Percentiles rank a stretch among this genome's conserved stretches.
Evolutionary conservation across 2,113 vertebrate species (phyloP).

Genomic region (Myrmecobius fasciatus): DNA sequence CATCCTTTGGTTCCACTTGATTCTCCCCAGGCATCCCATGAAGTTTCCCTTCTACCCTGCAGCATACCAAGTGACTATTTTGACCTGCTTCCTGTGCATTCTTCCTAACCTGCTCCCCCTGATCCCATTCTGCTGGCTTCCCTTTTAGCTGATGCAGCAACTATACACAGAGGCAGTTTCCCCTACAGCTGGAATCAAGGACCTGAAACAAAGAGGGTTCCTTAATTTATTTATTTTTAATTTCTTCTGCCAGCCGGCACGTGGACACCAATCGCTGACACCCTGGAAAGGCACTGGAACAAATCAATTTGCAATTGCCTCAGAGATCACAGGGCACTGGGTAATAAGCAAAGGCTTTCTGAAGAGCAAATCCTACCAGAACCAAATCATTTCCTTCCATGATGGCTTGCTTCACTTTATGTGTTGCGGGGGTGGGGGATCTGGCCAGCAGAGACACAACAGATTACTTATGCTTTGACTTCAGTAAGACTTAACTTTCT

Average conservation of each 20-base stretch:
- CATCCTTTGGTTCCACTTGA: neutral
- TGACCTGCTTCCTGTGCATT: neutral
- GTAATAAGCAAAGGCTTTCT: constrained; percentile 52
- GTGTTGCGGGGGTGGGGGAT: neutral
- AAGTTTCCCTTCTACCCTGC: neutral
- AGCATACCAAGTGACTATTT: constrained; percentile 13
- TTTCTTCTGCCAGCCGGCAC: neutral
- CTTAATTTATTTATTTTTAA: constrained; percentile 42
- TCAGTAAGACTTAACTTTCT: neutral
- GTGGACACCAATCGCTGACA: constrained; percentile 42
- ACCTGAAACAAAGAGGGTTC: constrained; percentile 68
- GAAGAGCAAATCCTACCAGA: constrained; percentile 40
- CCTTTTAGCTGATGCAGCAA: constrained; percentile 51
- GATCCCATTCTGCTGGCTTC: constrained; percentile 40
- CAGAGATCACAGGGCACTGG: constrained; percentile 31
- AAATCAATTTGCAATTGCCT: constrained; percentile 69
- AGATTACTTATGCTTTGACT: neutral
- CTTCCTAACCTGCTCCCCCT: constrained; percentile 53
- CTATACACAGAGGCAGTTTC: neutral
- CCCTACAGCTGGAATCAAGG: constrained; percentile 19
- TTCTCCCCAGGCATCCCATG: neutral
- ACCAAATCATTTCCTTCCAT: constrained; percentile 4
- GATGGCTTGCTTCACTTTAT: neutral
- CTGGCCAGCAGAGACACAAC: neutral
- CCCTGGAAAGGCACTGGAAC: constrained; percentile 22